These are phyloP conservation scores for Scolanthus callimorphus DNA, from an alignment of 92 coral and sea anemone genomes.

Conservation along the genomic window DNA sequence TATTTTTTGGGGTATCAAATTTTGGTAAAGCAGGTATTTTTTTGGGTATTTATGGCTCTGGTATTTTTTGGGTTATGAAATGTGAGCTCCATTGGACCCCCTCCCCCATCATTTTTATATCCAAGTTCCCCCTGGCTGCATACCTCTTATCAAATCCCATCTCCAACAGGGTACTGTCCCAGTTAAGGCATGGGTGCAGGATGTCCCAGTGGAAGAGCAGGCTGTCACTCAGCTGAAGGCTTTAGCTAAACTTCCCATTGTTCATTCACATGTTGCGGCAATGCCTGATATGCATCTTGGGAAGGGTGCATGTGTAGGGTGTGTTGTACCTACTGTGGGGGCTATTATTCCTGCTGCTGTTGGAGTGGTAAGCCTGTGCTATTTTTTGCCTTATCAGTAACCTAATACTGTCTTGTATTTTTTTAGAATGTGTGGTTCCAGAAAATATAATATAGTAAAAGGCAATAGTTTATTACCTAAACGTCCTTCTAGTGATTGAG, in stretches of 20 bases:
- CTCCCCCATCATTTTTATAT: too few relatives aligned
- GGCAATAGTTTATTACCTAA: neutral
- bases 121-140: too few relatives aligned
- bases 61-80: too few relatives aligned
- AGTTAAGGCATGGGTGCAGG: slow-evolving; percentile 71
- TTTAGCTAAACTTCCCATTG: slow-evolving; percentile 67
- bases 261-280: slow-evolving; percentile 82
- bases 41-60: too few relatives aligned
- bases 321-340: slow-evolving; percentile 68
- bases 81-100: too few relatives aligned
- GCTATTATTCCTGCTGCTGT: slow-evolving; percentile 85
- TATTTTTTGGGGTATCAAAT: too few relatives aligned
- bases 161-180: slow-evolving; percentile 54
- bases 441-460: neutral
- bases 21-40: too few relatives aligned
- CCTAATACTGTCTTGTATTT: too few relatives aligned
- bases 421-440: too few relatives aligned
- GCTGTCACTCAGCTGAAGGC: slow-evolving; percentile 62
- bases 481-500: too few relatives aligned
- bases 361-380: slow-evolving; percentile 73
- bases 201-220: slow-evolving; percentile 72
- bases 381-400: neutral
- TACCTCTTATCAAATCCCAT: too few relatives aligned
- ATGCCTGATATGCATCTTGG: slow-evolving; percentile 93
- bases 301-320: slow-evolving; percentile 81